Base-by-base conservation (phyloP, 2,797 vertebrate species). In the Sebastiscus albofasciatus region DNA sequence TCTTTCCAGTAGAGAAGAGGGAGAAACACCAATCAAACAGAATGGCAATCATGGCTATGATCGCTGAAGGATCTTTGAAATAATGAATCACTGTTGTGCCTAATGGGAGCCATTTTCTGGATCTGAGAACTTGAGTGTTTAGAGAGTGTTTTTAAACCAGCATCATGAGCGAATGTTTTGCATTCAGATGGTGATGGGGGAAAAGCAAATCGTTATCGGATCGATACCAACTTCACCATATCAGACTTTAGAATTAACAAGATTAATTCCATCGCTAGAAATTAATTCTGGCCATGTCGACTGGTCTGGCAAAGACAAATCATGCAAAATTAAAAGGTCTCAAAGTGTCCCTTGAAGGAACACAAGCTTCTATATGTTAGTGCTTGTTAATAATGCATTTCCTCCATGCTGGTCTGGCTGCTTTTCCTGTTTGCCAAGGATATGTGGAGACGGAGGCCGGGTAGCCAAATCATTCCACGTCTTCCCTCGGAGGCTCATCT, bases 341-440 rank as follows among this genome's bases (percentile, higher is more conserved):
- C 13, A 69, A 85, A 82, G 75, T 66, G 60, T 77, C 55, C 56
- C 67, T 61, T 65, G 73, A 77, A 80, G 74, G 77, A 83, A 66
- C 55, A 77, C 31, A 20, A 68, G 79, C 67, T 64, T 68, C 74
- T 82, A 78, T 81, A 90, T 36, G 76, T 81, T 83, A 67, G 70
- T 42, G 54, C 59, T 58, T 4, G 14, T 90, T 26, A 88, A 90
- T 89, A 85, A 90, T 81, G 26, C 5, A 87, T 3, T 33, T 66
- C 59, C 9, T 79, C 56, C 70, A 16, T 27, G 12, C n/a, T 33
- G 4, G 49, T 54, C 27, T 31, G 55, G 62, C 33, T 26, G 55
- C 27, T 59, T 67, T 55, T 8, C 64, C 36, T 5, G 29, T 58
- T 78, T 67, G 33, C 55, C 2, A 1, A 52, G 26, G 24, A 78